Percentiles rank a stretch among this genome's conserved stretches.
phyloP scores from a whole-genome alignment of 2,888 invertebrate genomes.

The Incurvaria masculella region DNA sequence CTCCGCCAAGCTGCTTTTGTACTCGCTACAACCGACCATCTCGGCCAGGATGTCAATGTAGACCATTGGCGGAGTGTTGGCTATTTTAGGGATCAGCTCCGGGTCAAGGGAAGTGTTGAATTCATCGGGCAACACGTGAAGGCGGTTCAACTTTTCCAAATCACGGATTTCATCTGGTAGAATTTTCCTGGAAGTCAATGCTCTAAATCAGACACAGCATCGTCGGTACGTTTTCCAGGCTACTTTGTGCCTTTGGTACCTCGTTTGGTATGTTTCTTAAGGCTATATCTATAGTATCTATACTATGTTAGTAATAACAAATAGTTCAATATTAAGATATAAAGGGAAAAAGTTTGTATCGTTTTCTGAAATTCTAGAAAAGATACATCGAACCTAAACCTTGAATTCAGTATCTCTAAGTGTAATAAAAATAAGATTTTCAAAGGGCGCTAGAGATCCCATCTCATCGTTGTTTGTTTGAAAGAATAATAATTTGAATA shows the following conservation, averaged over 20 bases:
- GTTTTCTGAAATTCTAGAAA: too few relatives aligned
- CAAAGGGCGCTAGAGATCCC: too few relatives aligned
- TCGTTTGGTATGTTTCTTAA: constrained; percentile 14
- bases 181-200: constrained; percentile 32
- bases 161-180: constrained; percentile 30
- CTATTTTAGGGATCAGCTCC: constrained; percentile 32
- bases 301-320: too few relatives aligned
- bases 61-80: constrained; percentile 27
- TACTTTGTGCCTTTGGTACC: constrained; percentile 19
- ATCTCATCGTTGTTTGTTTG: too few relatives aligned
- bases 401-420: too few relatives aligned
- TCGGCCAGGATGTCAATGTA: constrained; percentile 41
- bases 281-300: neutral
- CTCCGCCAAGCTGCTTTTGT: constrained; percentile 39
- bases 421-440: too few relatives aligned
- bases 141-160: constrained; percentile 31
- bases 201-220: constrained; percentile 21
- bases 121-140: constrained; percentile 34
- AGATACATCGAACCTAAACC: too few relatives aligned
- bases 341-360: too few relatives aligned
- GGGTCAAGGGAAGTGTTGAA: constrained; percentile 34
- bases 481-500: too few relatives aligned
- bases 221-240: constrained; percentile 15
- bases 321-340: too few relatives aligned
- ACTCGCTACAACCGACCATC: constrained; percentile 35